phyloP scores from a whole-genome alignment of 2,113 vertebrate genomes.

The Equus przewalskii region DNA sequence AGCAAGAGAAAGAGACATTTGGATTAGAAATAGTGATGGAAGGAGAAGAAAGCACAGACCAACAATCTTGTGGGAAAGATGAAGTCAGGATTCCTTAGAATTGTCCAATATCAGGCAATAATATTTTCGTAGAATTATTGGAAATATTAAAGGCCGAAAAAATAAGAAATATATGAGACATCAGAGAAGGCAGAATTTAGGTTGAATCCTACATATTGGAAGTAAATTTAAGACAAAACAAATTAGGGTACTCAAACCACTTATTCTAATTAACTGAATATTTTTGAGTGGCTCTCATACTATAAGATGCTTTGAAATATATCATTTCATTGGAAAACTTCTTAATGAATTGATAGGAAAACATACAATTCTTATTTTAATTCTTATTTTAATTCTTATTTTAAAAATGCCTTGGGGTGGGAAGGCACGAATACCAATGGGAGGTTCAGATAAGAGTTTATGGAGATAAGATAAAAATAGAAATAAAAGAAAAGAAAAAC shows the following conservation, averaged over 20 bases:
- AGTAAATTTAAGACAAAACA: background rate
- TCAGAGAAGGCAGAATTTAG: background rate
- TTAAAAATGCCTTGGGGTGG: background rate
- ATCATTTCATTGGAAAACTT: background rate
- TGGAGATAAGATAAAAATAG: background rate
- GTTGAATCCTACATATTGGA: background rate
- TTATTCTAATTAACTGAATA: background rate
- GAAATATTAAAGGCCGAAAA: background rate
- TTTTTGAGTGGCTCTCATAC: background rate
- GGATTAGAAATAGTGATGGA: background rate
- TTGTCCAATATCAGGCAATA: background rate
- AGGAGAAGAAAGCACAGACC: background rate
- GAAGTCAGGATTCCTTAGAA: background rate
- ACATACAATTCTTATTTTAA: no score
- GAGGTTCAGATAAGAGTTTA: background rate
- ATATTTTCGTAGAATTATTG: background rate
- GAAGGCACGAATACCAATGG: no score
- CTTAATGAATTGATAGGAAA: background rate
- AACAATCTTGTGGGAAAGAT: background rate
- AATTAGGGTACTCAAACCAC: background rate
- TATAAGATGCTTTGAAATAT: background rate
- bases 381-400: no score
- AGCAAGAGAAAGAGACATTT: background rate
- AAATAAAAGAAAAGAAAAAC: background rate
- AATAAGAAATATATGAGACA: background rate